Conservation (phyloP, 1,140 invertebrate species). For the Adoxophyes honmai region DNA sequence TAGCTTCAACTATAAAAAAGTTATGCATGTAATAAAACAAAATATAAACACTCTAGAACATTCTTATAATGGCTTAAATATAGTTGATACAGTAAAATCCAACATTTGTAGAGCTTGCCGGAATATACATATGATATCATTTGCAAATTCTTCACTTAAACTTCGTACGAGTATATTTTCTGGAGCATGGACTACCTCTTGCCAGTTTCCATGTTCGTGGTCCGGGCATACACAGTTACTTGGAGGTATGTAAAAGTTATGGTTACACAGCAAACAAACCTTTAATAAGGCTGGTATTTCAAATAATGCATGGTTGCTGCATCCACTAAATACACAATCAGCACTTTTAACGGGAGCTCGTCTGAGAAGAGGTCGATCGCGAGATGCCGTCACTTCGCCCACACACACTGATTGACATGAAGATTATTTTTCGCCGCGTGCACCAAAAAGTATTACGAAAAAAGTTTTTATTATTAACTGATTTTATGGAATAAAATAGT, state of each 20-base stretch:
- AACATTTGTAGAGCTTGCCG: not conserved
- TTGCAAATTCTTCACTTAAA: not conserved
- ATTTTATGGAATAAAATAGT: too few relatives aligned
- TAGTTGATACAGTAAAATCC: not conserved
- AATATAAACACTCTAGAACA: not conserved
- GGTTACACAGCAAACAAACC: not conserved
- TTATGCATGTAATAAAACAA: too few relatives aligned
- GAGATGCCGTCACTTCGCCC: not conserved
- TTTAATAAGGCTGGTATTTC: not conserved
- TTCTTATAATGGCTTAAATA: not conserved
- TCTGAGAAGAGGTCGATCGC: not conserved
- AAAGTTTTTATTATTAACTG: too few relatives aligned
- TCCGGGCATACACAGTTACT: not conserved
- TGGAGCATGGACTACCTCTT: not conserved
- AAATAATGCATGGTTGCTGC: not conserved
- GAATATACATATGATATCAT: conserved; percentile 1
- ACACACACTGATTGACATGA: too few relatives aligned
- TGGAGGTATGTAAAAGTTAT: not conserved
- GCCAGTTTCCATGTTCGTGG: not conserved
- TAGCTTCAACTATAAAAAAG: too few relatives aligned
- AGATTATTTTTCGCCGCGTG: too few relatives aligned
- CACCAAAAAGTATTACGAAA: too few relatives aligned
- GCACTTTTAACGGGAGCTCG: not conserved
- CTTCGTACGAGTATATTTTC: not conserved
- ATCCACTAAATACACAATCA: not conserved